Conservation (phyloP, 2,888 invertebrate genomes). For the Noctua comes region DNA sequence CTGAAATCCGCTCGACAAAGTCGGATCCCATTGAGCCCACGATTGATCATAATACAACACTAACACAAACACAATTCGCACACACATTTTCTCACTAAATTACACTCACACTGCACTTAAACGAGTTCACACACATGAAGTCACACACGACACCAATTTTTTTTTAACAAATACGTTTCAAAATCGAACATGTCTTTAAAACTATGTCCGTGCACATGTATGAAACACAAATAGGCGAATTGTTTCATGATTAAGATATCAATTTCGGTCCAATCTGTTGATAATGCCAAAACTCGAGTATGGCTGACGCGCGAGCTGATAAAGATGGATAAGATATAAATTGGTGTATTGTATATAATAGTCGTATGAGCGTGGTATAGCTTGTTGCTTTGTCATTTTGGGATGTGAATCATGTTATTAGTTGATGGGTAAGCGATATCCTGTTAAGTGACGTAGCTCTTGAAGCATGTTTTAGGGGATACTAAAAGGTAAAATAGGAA, state of each 20-base stretch:
- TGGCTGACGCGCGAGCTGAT: slow-evolving; percentile 68
- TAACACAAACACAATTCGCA: slow-evolving; percentile 50
- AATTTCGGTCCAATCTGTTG: slow-evolving; percentile 72
- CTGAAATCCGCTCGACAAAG: not conserved
- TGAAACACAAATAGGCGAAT: slow-evolving; percentile 58
- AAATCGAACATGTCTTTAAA: slow-evolving; percentile 1
- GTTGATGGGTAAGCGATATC: slow-evolving; percentile 2
- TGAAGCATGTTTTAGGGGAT: not conserved
- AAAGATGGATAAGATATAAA: slow-evolving; percentile 64
- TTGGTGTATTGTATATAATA: slow-evolving; percentile 32
- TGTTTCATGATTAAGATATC: slow-evolving; percentile 76
- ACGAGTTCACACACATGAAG: slow-evolving; percentile 15
- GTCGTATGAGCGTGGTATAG: slow-evolving; percentile 30
- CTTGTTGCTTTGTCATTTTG: slow-evolving; percentile 23
- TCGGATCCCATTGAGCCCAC: slow-evolving; percentile 13
- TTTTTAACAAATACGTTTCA: slow-evolving; percentile 13
- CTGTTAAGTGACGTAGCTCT: not conserved
- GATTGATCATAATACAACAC: slow-evolving; percentile 42
- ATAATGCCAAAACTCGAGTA: slow-evolving; percentile 70
- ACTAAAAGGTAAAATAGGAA: not conserved
- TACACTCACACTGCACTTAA: slow-evolving; percentile 2
- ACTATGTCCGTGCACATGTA: slow-evolving; percentile 32
- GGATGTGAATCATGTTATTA: slow-evolving; percentile 7
- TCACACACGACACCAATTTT: not conserved
- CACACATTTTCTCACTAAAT: slow-evolving; percentile 47